Evolutionary conservation across 2,113 vertebrate species (phyloP), one percentile per base, ranked within the genome.

Genomic region (Empidonax traillii): DNA sequence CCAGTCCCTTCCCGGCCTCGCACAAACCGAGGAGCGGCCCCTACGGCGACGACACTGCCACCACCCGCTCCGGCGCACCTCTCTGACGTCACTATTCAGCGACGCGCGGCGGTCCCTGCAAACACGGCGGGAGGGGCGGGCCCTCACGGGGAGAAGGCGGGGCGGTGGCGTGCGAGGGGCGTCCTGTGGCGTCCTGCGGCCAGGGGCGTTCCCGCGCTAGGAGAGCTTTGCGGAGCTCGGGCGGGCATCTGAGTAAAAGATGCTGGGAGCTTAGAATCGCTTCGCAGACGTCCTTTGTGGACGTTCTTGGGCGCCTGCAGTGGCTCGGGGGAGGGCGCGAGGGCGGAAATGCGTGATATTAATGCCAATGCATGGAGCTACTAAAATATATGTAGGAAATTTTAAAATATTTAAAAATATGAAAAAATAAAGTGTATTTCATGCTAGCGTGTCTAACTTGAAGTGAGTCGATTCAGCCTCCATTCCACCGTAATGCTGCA

Each of bases 201-300:
- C 49, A 14, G 49, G 49, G 13, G 24, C 24, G 49, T 25, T 51
- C 49, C 49, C 13, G 49, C 5, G 13, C 14, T 13, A 12, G 3
- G 24, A 53, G 28, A 28, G 52, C 16, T 30, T 53, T 6, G 5
- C 27, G 15, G 52, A 18, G 27, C 5, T 16, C 10, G 52, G 28
- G 6, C 9, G 1, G 9, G 24, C 12, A 5, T 25, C 65, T 8
- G 41, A 23, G 3, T 5, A 19, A 19, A 6, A 20, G 27, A 31
- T 27, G 2, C 6, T 6, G 9, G 35, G 37, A 22, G 8, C 23
- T 11, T 3, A 2, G 37, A 10, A 2, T 30, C 24, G 6, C 10
- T 10, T 13, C 8, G 3, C 17, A 9, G 4, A 4, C 1, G 1
- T 3, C 18, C 6, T 6, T 20, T 14, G 12, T 9, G 44, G 6